These are phyloP conservation scores for Austrofundulus limnaeus DNA, from an alignment of 2,113 vertebrate species.

Conservation along the genomic window DNA sequence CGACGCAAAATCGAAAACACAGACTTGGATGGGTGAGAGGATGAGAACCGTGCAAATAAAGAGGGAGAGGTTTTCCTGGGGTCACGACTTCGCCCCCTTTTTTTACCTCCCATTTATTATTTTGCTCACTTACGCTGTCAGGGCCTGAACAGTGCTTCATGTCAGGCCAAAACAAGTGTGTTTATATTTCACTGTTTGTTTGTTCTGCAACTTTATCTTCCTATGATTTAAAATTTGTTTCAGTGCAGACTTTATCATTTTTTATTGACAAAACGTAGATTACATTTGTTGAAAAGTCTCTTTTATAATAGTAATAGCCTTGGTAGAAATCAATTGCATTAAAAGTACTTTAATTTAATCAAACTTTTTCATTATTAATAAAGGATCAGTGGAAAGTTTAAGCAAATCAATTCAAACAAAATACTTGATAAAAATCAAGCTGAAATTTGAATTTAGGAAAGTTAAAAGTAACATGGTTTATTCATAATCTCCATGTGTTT, in stretches of 20 bases:
- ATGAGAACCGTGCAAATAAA: constrained; percentile 17
- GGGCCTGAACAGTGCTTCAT: constrained; percentile 15
- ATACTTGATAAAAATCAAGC: too few species aligned
- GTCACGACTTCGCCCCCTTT: constrained; percentile 25
- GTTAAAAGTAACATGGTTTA: too few species aligned
- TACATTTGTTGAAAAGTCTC: background rate
- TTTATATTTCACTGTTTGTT: constrained; percentile 15
- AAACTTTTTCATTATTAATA: too few species aligned
- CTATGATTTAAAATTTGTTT: background rate
- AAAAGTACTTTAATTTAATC: too few species aligned
- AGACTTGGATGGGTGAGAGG: constrained; percentile 44
- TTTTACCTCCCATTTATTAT: constrained; percentile 44
- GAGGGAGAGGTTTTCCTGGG: constrained; percentile 22
- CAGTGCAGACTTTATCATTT: background rate
- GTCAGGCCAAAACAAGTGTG: constrained; percentile 27
- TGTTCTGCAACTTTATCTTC: background rate
- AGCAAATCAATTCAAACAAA: too few species aligned
- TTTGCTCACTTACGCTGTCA: constrained; percentile 39
- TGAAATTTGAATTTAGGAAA: too few species aligned
- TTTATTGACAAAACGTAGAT: background rate
- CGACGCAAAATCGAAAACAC: constrained; percentile 5
- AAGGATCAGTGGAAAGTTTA: too few species aligned
- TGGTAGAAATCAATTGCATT: too few species aligned
- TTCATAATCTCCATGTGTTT: too few species aligned
- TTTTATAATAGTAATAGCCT: too few species aligned